Percentiles rank a stretch among this genome's conserved stretches.
phyloP scores from a whole-genome alignment of 1,140 invertebrate species.

The Listronotus bonariensis region DNA sequence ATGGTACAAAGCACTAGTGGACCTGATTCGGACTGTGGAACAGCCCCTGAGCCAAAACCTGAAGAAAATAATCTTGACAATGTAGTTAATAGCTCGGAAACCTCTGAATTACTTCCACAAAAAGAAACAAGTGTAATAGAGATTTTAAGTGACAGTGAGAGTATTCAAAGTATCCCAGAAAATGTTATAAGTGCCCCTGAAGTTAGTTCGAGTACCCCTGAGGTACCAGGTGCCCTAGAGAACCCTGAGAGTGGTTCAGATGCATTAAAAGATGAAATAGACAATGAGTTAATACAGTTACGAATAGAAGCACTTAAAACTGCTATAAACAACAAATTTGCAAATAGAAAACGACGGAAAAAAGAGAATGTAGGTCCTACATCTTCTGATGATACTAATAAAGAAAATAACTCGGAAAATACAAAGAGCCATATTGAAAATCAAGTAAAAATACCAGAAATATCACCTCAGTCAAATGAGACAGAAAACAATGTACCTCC shows the following conservation, averaged over 20 bases:
- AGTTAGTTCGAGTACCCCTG: not conserved
- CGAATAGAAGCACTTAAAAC: slow-evolving; percentile 52
- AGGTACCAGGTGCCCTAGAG: not conserved
- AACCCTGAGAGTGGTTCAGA: not conserved
- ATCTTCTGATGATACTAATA: slow-evolving; percentile 36
- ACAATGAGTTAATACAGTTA: slow-evolving; percentile 50
- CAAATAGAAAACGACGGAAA: slow-evolving; percentile 45
- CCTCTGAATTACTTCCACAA: too few species aligned
- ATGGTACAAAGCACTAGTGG: slow-evolving; percentile 33
- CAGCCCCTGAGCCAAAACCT: not conserved
- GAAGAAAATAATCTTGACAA: not conserved
- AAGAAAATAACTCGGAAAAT: slow-evolving; percentile 47
- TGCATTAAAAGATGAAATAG: slow-evolving; percentile 29
- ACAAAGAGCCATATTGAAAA: slow-evolving; percentile 31
- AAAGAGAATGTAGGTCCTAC: slow-evolving; percentile 17
- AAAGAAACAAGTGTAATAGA: too few species aligned
- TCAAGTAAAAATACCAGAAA: not conserved
- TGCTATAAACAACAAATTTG: slow-evolving; percentile 50
- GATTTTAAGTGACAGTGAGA: slow-evolving; percentile 12
- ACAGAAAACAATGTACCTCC: slow-evolving; percentile 22
- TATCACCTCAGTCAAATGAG: slow-evolving; percentile 7
- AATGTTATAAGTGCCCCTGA: not conserved
- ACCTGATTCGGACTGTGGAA: slow-evolving; percentile 6
- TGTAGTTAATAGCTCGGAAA: too few species aligned
- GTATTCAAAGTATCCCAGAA: not conserved